phyloP scores from a whole-genome alignment of 1,140 invertebrate genomes.

The Hesperophylax magnus region DNA sequence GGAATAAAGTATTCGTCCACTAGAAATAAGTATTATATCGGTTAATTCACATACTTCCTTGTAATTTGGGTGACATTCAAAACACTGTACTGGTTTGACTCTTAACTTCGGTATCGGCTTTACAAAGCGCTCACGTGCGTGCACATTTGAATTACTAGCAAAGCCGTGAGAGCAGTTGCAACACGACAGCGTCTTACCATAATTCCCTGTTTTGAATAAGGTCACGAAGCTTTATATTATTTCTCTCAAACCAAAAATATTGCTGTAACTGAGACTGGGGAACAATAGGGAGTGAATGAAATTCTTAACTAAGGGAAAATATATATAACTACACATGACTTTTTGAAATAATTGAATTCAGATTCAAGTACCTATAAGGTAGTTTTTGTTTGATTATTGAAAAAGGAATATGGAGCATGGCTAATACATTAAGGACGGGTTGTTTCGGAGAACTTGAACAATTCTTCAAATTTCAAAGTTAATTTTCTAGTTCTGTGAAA shows the following conservation, averaged over 20 bases:
- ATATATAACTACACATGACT: neutral
- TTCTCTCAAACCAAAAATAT: neutral
- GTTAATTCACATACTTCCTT: neutral
- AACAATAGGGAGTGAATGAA: constrained; percentile 17
- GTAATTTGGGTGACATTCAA: too few relatives aligned
- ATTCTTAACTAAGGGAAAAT: constrained; percentile 15
- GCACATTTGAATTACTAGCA: too few relatives aligned
- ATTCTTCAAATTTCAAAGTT: too few relatives aligned
- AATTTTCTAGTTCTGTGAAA: too few relatives aligned
- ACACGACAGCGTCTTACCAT: too few relatives aligned
- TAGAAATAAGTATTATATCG: neutral
- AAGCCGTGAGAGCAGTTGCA: too few relatives aligned
- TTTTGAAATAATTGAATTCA: constrained; percentile 5
- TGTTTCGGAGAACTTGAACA: too few relatives aligned
- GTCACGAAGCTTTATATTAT: constrained; percentile 2
- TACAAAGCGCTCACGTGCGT: too few relatives aligned
- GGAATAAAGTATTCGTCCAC: constrained; percentile 23
- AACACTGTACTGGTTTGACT: too few relatives aligned
- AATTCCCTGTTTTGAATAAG: too few relatives aligned
- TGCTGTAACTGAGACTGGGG: neutral
- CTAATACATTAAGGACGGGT: too few relatives aligned
- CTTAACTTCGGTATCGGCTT: too few relatives aligned
- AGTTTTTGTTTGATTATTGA: neutral
- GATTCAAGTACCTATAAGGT: neutral
- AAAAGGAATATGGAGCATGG: constrained; percentile 3